Conservation (phyloP, 2,113 vertebrate genomes). For the Nothocercus julius region DNA sequence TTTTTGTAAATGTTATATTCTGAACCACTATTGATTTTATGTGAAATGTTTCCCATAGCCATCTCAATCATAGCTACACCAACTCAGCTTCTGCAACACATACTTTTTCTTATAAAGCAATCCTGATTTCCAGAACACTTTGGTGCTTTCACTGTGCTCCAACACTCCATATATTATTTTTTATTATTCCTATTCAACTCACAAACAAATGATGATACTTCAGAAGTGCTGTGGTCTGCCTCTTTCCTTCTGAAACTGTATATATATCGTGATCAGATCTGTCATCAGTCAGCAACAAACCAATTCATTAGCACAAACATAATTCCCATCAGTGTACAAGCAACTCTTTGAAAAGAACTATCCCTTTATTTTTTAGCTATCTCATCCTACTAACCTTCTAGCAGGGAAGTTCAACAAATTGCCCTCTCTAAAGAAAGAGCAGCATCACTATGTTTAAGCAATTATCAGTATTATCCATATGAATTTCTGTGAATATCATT, state of each 20-base stretch:
- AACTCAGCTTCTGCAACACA: not conserved
- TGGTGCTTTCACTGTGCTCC: not conserved
- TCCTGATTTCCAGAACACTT: not conserved
- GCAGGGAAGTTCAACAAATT: not conserved
- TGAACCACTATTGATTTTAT: not conserved
- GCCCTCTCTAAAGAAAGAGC: not conserved
- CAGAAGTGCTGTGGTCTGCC: not conserved
- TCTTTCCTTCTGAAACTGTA: not conserved
- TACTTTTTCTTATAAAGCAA: not conserved
- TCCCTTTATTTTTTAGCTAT: not conserved
- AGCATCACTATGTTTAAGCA: not conserved
- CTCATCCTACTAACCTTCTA: not conserved
- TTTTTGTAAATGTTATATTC: not conserved
- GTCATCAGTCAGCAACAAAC: not conserved
- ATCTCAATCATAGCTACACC: not conserved
- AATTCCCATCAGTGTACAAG: not conserved
- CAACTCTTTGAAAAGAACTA: not conserved
- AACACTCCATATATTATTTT: not conserved
- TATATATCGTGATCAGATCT: not conserved
- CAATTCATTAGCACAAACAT: not conserved
- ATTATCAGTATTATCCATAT: not conserved
- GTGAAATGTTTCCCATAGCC: not conserved
- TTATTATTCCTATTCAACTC: not conserved
- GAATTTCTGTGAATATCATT: not conserved
- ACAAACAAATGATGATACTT: not conserved